A percentile compares a stretch with the other conserved stretches of the same genome.
Evolutionary conservation across 2,113 vertebrate species (phyloP).

Genomic region (Acrocephalus kingi): DNA sequence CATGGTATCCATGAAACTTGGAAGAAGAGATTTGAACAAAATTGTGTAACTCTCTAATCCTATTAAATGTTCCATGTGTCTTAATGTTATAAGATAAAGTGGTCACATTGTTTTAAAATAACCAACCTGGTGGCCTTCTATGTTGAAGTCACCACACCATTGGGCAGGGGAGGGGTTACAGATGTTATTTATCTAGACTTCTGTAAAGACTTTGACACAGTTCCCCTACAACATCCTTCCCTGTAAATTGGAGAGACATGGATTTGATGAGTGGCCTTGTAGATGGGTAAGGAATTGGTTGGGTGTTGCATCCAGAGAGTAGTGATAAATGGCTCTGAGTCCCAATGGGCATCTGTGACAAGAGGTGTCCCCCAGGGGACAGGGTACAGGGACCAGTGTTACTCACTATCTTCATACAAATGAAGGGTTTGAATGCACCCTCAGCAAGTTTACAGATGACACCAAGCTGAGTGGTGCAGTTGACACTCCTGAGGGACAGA

Average conservation of each 20-base stretch:
- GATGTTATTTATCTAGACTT: neutral
- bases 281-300: neutral
- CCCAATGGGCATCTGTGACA: neutral
- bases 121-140: fast-evolving
- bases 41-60: neutral
- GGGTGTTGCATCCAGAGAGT: neutral
- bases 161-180: neutral
- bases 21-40: neutral
- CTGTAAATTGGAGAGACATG: neutral
- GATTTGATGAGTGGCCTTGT: neutral
- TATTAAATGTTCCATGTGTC: neutral
- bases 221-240: neutral
- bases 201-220: neutral
- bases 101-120: neutral
- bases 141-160: neutral
- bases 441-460: neutral
- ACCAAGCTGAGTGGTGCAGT: neutral
- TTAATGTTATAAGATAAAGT: neutral
- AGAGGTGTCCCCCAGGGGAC: neutral
- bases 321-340: neutral
- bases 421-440: neutral
- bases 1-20: neutral
- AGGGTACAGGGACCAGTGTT: fast-evolving
- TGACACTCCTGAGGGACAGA: neutral
- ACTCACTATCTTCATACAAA: neutral